These are phyloP conservation scores for Chelonoidis abingdonii DNA, from an alignment of 2,113 vertebrate species.

Conservation along the genomic window DNA sequence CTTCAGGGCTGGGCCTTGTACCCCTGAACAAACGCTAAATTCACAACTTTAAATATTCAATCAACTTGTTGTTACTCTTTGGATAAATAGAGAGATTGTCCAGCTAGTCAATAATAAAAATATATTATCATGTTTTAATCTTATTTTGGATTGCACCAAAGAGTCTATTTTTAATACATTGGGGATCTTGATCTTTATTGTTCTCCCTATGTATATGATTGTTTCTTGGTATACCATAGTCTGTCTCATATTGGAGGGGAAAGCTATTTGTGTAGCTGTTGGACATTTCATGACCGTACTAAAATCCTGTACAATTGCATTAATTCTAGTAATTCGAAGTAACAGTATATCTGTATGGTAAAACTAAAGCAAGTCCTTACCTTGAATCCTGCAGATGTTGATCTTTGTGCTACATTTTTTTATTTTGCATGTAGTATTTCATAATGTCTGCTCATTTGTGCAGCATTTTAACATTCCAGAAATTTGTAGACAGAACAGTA, in stretches of 20 bases:
- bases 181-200: background rate
- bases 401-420: background rate
- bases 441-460: background rate
- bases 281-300: background rate
- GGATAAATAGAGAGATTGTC: background rate
- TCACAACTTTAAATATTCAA: background rate
- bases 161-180: constrained; percentile 7
- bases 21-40: background rate
- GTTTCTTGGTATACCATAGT: background rate
- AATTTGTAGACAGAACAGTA: background rate
- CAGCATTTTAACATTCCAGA: background rate
- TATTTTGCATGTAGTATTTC: background rate
- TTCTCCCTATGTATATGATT: background rate
- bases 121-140: background rate
- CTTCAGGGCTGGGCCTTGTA: background rate
- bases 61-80: background rate
- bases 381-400: background rate
- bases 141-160: background rate
- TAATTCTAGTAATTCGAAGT: background rate
- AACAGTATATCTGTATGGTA: background rate
- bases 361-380: background rate
- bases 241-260: background rate
- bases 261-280: background rate
- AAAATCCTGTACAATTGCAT: background rate
- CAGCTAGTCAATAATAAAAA: background rate